Conservation (phyloP, 2,888 invertebrate species). For the Charanyca ferruginea region DNA sequence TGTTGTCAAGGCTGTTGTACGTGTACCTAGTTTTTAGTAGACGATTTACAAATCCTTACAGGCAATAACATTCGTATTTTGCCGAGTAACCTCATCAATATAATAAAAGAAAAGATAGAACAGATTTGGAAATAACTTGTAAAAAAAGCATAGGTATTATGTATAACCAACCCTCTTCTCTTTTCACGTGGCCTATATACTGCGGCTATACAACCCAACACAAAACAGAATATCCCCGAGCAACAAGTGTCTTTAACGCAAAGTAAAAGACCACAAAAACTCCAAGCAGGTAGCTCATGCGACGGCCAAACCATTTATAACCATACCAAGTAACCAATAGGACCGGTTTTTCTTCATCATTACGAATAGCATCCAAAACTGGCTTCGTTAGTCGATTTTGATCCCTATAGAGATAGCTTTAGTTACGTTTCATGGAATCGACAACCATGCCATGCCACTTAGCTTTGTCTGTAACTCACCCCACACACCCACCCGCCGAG, state of each 20-base stretch:
- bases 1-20: too few relatives aligned
- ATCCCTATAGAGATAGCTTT: constrained; percentile 71
- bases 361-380: constrained; percentile 71
- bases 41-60: neutral
- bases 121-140: constrained; percentile 27
- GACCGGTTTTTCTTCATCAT: constrained; percentile 81
- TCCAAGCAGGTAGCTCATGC: constrained; percentile 83
- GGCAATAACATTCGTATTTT: neutral
- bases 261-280: constrained; percentile 88
- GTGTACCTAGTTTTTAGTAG: neutral
- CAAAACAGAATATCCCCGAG: constrained; percentile 82
- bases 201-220: constrained; percentile 67
- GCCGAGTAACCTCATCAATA: neutral
- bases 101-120: neutral
- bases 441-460: constrained; percentile 66
- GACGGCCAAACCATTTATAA: constrained; percentile 80
- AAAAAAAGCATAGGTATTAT: constrained; percentile 15
- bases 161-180: constrained; percentile 40
- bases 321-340: constrained; percentile 80
- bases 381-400: constrained; percentile 73
- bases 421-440: constrained; percentile 64
- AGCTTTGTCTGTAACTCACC: constrained; percentile 79
- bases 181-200: constrained; percentile 61
- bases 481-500: too few relatives aligned
- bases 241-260: constrained; percentile 89